Conservation (phyloP, 2,113 vertebrate species). For the Hymenochirus boettgeri region DNA sequence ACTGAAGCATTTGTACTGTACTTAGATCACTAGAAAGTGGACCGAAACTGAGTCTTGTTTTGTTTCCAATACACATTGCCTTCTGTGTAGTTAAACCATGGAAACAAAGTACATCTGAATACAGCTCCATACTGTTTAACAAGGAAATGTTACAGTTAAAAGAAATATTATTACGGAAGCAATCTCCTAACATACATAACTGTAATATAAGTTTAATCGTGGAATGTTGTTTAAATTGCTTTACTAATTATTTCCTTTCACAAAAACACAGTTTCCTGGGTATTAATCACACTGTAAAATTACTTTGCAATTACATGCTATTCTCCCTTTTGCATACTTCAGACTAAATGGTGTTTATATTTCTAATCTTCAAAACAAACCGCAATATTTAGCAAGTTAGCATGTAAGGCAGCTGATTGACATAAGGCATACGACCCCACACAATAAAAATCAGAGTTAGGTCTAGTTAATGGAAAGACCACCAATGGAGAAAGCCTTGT, state of each 20-base stretch:
- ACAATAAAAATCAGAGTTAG: conserved; percentile 24
- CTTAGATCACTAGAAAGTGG: conserved; percentile 17
- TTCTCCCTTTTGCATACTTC: conserved; percentile 24
- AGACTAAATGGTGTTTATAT: conserved; percentile 37
- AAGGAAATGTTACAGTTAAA: conserved; percentile 64
- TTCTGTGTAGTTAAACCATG: conserved; percentile 13
- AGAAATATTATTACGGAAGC: conserved; percentile 68
- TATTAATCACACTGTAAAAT: conserved; percentile 66
- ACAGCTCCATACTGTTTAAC: conserved; percentile 53
- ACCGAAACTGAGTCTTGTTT: conserved; percentile 53
- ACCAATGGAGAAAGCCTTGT: too few species aligned
- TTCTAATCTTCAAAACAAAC: conserved; percentile 24
- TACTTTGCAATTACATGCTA: conserved; percentile 50
- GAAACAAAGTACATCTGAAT: conserved; percentile 53
- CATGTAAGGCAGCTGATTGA: conserved; percentile 22
- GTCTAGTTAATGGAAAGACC: conserved; percentile 27
- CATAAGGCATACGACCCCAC: conserved; percentile 27
- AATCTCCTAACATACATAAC: conserved; percentile 72
- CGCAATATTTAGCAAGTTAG: conserved; percentile 21
- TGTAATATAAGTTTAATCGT: conserved; percentile 73
- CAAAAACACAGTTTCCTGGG: conserved; percentile 62
- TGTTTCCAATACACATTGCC: conserved; percentile 35
- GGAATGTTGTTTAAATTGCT: conserved; percentile 54
- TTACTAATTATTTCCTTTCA: conserved; percentile 73
- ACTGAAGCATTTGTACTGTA: neutral